Conservation (phyloP, 2,113 vertebrate genomes). For the Cebus imitator region DNA sequence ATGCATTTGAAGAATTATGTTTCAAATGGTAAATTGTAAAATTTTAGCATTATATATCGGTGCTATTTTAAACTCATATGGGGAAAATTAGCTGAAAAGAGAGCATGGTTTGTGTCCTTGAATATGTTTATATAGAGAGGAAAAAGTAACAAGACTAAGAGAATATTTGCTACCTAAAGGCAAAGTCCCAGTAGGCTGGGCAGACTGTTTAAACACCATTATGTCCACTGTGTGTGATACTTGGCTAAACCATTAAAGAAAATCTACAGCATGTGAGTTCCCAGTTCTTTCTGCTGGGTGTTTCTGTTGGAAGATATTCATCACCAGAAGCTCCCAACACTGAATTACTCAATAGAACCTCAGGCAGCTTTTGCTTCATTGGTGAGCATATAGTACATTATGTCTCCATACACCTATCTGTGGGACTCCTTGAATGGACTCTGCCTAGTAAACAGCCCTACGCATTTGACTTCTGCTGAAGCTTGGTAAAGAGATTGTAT, state of each 20-base stretch:
- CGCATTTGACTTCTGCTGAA: not conserved
- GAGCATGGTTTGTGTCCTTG: not conserved
- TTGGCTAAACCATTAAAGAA: constrained; percentile 68
- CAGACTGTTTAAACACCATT: constrained; percentile 41
- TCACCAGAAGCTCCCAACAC: constrained; percentile 47
- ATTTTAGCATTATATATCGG: not conserved
- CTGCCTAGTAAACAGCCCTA: not conserved
- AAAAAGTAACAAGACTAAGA: constrained; percentile 39
- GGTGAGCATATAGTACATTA: not conserved
- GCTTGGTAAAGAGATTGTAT: not conserved
- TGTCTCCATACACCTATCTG: not conserved
- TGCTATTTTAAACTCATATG: not conserved
- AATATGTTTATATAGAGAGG: constrained; percentile 11
- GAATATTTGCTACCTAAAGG: constrained; percentile 66
- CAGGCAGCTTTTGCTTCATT: constrained; percentile 43
- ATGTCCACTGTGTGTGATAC: constrained; percentile 23
- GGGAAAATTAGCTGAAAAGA: not conserved
- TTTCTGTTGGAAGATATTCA: constrained; percentile 68
- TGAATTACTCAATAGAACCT: constrained; percentile 74
- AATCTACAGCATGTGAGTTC: constrained; percentile 56
- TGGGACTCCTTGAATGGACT: not conserved
- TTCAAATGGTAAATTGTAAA: not conserved
- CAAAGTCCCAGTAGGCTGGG: constrained; percentile 23
- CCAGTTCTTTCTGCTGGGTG: constrained; percentile 42
- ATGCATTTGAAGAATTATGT: not conserved